Percentiles rank a stretch among this genome's conserved stretches.
These are phyloP conservation scores for Eulimnadia texana DNA, from an alignment of 1,140 invertebrate genomes.

Conservation along the genomic window DNA sequence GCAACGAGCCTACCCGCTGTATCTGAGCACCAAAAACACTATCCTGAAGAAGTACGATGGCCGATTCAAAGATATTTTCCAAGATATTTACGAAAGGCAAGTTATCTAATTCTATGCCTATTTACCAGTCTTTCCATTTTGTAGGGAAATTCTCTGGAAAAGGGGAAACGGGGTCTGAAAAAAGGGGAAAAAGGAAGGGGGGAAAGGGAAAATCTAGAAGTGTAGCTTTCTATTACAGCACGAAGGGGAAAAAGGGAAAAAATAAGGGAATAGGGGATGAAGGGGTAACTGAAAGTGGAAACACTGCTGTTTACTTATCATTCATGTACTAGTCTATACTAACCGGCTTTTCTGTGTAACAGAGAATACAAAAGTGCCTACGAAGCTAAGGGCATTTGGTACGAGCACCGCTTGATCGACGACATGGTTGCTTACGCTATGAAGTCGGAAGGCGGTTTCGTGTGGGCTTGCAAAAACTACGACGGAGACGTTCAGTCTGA, in stretches of 20 bases:
- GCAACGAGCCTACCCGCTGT: constrained; percentile 37
- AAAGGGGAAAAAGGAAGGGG: too few species aligned
- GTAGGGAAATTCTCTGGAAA: too few species aligned
- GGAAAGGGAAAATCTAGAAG: too few species aligned
- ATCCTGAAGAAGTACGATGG: constrained; percentile 52
- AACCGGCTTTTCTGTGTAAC: too few species aligned
- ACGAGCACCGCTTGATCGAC: constrained; percentile 54
- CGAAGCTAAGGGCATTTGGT: constrained; percentile 81
- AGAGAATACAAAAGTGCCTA: constrained; percentile 69
- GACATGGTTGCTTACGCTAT: constrained; percentile 52
- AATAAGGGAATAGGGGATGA: too few species aligned
- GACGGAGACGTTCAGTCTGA: constrained; percentile 52
- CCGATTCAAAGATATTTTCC: constrained; percentile 51
- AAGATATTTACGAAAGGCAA: constrained; percentile 44
- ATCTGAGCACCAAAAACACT: constrained; percentile 51
- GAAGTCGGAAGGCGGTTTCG: constrained; percentile 50
- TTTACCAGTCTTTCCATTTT: background rate
- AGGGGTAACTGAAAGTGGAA: too few species aligned
- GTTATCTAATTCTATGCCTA: constrained; percentile 11
- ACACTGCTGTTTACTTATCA: too few species aligned
- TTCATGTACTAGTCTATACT: too few species aligned
- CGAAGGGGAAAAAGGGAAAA: too few species aligned
- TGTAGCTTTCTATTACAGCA: too few species aligned
- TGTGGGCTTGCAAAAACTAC: constrained; percentile 55
- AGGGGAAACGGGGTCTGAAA: too few species aligned